These are phyloP conservation scores for Byasa hedistus DNA, from an alignment of 2,888 invertebrate species.

Conservation along the genomic window DNA sequence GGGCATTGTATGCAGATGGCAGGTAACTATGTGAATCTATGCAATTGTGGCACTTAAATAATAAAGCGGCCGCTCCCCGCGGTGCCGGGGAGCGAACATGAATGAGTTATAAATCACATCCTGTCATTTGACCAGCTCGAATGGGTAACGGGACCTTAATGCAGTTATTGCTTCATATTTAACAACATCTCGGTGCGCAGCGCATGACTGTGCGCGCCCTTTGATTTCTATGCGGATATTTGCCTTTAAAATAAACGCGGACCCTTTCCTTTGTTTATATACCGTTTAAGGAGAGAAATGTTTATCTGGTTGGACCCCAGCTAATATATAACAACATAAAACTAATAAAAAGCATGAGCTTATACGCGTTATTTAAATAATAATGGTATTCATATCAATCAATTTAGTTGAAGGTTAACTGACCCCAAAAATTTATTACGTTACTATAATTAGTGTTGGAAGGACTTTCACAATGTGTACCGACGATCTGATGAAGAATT, in stretches of 20 bases:
- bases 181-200: slow-evolving; percentile 24
- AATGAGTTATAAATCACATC: slow-evolving; percentile 46
- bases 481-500: too few relatives aligned
- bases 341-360: too few relatives aligned
- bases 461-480: too few relatives aligned
- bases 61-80: slow-evolving; percentile 30
- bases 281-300: slow-evolving; percentile 10
- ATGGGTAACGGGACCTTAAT: slow-evolving; percentile 38
- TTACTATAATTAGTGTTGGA: too few relatives aligned
- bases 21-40: slow-evolving; percentile 30
- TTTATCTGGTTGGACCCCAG: neutral
- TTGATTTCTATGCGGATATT: slow-evolving; percentile 35
- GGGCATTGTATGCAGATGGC: slow-evolving; percentile 29
- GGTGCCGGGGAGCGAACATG: slow-evolving; percentile 33
- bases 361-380: too few relatives aligned
- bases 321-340: neutral
- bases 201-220: slow-evolving; percentile 28
- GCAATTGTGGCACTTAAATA: slow-evolving; percentile 32
- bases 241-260: slow-evolving; percentile 23
- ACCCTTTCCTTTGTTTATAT: slow-evolving; percentile 6
- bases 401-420: too few relatives aligned
- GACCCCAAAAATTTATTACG: too few relatives aligned
- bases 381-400: too few relatives aligned
- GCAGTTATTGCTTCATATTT: slow-evolving; percentile 32
- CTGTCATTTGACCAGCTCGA: slow-evolving; percentile 37